Base-by-base conservation (phyloP, 2,113 vertebrate genomes). In the Columba livia region DNA sequence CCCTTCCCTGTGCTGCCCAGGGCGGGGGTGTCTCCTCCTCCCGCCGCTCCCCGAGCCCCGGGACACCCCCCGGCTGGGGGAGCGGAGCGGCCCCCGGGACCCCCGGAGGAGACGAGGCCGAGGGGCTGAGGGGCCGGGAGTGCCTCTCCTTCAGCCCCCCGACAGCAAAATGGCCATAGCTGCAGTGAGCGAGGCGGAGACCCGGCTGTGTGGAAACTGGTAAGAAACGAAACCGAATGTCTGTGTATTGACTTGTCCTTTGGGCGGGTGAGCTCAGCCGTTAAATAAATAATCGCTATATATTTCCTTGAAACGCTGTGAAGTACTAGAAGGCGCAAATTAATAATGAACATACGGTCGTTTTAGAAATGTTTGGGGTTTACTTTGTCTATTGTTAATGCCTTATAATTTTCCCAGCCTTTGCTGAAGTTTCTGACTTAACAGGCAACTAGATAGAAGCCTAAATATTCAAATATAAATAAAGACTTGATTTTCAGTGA, bases 151-250 rank as follows among this genome's bases (percentile, higher is more conserved):
- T 2, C 48, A 48, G 42, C 65, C 94, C 83, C 66, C 44, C 56
- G 81, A 57, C 21, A 51, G 21, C 62, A 29, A 51, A n/a, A 71
- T 85, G 93, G 96, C 96, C 20, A 98, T 98, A 95, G 98, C 98
- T 5, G 97, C 98, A 4, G 94, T 95, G 32, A 50, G 75, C 40
- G 96, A 93, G 36, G 97, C 91, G 80, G 97, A 98, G 69, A 96
- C 97, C 29, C 96, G 61, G 66, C 94, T 98, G 32, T 98, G 98
- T 73, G 97, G 96, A 36, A 98, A 98, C 88, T 98, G 98, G 98
- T 98, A 88, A 98, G 98, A 85, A 82, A 60, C 23, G 70, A 84
- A 92, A 77, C 19, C 6, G 53, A 23, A 2, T 1, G 31, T 19
- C 44, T 19, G 44, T 47, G 44, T 19, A 18, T 19, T 19, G 7